phyloP scores from a whole-genome alignment of 2,113 vertebrate species.

The Megaleporinus macrocephalus region DNA sequence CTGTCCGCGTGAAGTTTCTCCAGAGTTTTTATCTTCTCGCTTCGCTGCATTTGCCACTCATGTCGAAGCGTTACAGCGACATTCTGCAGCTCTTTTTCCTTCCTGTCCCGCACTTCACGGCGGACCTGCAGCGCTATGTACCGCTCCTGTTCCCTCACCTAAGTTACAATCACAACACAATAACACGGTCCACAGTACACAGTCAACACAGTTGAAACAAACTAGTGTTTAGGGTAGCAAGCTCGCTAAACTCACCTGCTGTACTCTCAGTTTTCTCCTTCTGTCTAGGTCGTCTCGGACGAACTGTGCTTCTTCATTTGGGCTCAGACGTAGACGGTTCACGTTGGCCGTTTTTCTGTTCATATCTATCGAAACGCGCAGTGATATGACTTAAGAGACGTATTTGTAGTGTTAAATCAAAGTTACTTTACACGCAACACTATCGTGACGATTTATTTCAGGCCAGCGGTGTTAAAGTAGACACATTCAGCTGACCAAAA shows the following conservation, averaged over 20 bases:
- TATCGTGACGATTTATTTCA: too few species aligned
- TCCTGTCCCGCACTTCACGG: slow-evolving; percentile 81
- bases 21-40: slow-evolving; percentile 79
- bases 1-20: slow-evolving; percentile 83
- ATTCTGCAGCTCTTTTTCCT: slow-evolving; percentile 76
- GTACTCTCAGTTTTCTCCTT: slow-evolving; percentile 87
- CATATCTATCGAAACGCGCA: slow-evolving; percentile 73
- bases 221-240: neutral
- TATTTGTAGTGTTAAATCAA: too few species aligned
- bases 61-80: slow-evolving; percentile 80
- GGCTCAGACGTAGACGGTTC: slow-evolving; percentile 76
- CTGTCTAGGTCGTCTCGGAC: slow-evolving; percentile 88
- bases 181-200: neutral
- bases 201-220: neutral
- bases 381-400: too few species aligned
- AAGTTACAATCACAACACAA: neutral
- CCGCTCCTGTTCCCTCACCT: slow-evolving; percentile 96
- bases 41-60: slow-evolving; percentile 84
- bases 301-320: slow-evolving; percentile 89
- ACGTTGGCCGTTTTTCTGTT: slow-evolving; percentile 78
- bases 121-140: slow-evolving; percentile 84
- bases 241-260: slow-evolving; percentile 80
- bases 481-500: too few species aligned
- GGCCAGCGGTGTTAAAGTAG: too few species aligned
- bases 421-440: too few species aligned